Percentiles rank a stretch among this genome's conserved stretches.
These are phyloP conservation scores for Erpornis zantholeuca DNA, from an alignment of 2,113 vertebrate species.

Conservation along the genomic window DNA sequence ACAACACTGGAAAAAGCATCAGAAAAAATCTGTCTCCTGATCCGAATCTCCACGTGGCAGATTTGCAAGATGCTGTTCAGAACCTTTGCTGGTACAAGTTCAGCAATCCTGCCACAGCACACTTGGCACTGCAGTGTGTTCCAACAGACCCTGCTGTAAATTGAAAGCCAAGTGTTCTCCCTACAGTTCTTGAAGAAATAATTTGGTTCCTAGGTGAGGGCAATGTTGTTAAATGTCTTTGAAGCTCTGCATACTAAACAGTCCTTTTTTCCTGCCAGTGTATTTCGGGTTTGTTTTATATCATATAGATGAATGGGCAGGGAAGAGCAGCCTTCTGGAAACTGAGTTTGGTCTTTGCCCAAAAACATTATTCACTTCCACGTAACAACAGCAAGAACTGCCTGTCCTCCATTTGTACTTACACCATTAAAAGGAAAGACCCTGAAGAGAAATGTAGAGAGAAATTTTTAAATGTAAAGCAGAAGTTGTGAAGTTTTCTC, in stretches of 20 bases:
- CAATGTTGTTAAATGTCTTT: slow-evolving; percentile 1
- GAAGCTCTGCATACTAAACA: slow-evolving; percentile 36
- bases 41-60: background rate
- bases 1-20: background rate
- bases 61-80: background rate
- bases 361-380: slow-evolving; percentile 20
- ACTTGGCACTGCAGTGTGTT: background rate
- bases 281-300: background rate
- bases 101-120: background rate
- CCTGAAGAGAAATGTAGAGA: background rate
- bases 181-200: slow-evolving; percentile 31
- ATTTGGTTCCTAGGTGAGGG: slow-evolving; percentile 30
- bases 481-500: background rate
- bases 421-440: background rate
- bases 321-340: slow-evolving; percentile 27
- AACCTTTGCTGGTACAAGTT: background rate
- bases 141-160: background rate
- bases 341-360: slow-evolving; percentile 18
- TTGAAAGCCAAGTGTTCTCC: slow-evolving; percentile 33
- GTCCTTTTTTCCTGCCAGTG: background rate
- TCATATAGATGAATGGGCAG: background rate
- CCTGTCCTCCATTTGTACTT: background rate
- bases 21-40: background rate
- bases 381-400: background rate
- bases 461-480: background rate